Percentiles rank a stretch among this genome's conserved stretches.
Evolutionary conservation across 2,888 invertebrate genomes (phyloP).

Genomic region (Busseola fusca): DNA sequence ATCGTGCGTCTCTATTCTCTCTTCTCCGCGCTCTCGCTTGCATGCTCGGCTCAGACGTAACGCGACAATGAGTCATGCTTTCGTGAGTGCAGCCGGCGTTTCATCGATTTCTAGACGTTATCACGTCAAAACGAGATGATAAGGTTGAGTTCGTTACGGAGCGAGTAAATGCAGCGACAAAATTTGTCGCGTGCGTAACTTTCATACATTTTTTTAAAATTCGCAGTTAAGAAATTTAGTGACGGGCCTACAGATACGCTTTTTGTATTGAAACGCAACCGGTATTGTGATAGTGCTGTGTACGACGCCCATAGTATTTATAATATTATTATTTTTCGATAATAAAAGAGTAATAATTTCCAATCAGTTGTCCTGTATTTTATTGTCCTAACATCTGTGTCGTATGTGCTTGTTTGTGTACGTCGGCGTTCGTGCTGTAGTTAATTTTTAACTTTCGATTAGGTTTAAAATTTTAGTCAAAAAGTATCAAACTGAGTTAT

Average conservation of each 20-base stretch:
- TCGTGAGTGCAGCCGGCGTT: no score
- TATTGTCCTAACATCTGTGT: conserved; percentile 78
- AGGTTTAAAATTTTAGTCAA: no score
- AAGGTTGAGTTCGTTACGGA: not conserved
- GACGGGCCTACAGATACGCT: conserved; percentile 68
- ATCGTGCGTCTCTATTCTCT: no score
- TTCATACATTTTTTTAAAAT: not conserved
- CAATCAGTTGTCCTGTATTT: conserved; percentile 79
- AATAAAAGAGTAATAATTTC: conserved; percentile 85
- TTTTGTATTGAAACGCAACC: conserved; percentile 73
- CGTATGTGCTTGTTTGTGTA: conserved; percentile 65
- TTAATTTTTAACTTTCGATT: not conserved
- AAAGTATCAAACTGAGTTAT: not conserved
- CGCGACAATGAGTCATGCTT: no score
- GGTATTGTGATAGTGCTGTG: conserved; percentile 87
- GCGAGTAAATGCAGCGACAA: not conserved
- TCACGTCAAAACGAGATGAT: no score
- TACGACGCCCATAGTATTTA: conserved; percentile 85
- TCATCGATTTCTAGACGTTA: no score
- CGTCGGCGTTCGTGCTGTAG: conserved; percentile 51
- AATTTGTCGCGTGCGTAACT: not conserved
- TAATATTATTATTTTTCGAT: conserved; percentile 79
- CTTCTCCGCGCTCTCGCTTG: no score
- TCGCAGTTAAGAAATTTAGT: conserved; percentile 75
- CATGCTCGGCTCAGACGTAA: no score